Evolutionary conservation across 2,888 invertebrate genomes (phyloP).

Genomic region (Sphecodes monilicornis): DNA sequence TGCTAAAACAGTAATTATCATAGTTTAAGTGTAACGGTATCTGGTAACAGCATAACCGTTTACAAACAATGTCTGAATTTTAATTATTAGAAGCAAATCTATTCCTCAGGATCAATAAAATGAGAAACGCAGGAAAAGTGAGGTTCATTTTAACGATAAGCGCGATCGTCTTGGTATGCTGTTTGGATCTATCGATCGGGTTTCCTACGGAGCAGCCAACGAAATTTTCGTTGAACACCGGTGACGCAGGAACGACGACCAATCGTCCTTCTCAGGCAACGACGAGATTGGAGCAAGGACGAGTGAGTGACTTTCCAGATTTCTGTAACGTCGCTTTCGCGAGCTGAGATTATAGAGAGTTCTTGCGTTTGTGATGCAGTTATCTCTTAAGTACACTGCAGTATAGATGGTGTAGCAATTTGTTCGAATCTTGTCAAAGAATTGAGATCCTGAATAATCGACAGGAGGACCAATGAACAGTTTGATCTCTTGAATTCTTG

Average conservation of each 20-base stretch:
- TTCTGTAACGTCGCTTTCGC: background rate
- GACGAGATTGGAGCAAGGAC: constrained; percentile 71
- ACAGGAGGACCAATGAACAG: no score
- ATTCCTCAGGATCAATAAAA: background rate
- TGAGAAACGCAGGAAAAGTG: background rate
- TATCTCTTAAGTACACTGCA: background rate
- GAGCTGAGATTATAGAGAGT: background rate
- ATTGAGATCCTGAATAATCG: background rate
- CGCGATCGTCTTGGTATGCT: constrained; percentile 46
- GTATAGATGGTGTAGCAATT: background rate
- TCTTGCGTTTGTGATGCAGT: background rate
- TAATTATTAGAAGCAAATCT: background rate
- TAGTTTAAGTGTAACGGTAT: background rate
- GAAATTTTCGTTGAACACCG: constrained; percentile 70
- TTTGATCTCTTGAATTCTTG: no score
- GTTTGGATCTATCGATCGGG: constrained; percentile 51
- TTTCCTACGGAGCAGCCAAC: constrained; percentile 74
- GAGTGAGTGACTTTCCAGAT: constrained; percentile 69
- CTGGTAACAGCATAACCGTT: background rate
- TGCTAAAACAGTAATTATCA: background rate
- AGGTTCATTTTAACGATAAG: background rate
- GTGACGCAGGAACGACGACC: constrained; percentile 34
- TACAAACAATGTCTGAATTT: background rate
- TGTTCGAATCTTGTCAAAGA: background rate
- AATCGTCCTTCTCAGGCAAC: constrained; percentile 24